phyloP scores from a whole-genome alignment of 2,113 vertebrate species.

The Cyrtonyx montezumae region DNA sequence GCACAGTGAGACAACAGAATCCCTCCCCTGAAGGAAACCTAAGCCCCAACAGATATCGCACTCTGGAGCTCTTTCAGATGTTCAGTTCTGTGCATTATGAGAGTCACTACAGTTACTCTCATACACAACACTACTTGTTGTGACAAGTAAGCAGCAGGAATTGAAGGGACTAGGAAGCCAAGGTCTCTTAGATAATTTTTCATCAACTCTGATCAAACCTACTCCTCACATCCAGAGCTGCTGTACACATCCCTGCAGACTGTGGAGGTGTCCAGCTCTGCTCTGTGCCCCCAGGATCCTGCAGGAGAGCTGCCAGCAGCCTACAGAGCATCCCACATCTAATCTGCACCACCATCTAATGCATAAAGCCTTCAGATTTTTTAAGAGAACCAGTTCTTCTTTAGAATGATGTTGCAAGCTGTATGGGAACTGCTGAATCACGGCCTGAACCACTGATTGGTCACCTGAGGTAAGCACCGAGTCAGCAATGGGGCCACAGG shows the following conservation, averaged over 20 bases:
- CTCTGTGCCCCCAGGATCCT: background rate
- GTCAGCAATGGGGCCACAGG: too few species aligned
- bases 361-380: background rate
- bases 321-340: background rate
- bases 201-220: background rate
- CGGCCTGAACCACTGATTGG: too few species aligned
- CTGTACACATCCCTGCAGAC: background rate
- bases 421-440: too few species aligned
- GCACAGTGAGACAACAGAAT: background rate
- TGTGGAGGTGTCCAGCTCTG: background rate
- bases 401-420: background rate
- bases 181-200: background rate
- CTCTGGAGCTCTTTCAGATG: background rate
- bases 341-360: background rate
- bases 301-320: background rate
- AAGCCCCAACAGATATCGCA: background rate
- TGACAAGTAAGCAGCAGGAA: background rate
- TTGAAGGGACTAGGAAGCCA: background rate
- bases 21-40: background rate
- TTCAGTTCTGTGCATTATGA: background rate
- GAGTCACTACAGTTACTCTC: background rate
- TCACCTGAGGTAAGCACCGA: too few species aligned
- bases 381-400: background rate
- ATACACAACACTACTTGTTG: too few species aligned
- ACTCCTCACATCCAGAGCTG: background rate